Conservation (phyloP, 2,113 vertebrate genomes). For the Orthonyx spaldingii region DNA sequence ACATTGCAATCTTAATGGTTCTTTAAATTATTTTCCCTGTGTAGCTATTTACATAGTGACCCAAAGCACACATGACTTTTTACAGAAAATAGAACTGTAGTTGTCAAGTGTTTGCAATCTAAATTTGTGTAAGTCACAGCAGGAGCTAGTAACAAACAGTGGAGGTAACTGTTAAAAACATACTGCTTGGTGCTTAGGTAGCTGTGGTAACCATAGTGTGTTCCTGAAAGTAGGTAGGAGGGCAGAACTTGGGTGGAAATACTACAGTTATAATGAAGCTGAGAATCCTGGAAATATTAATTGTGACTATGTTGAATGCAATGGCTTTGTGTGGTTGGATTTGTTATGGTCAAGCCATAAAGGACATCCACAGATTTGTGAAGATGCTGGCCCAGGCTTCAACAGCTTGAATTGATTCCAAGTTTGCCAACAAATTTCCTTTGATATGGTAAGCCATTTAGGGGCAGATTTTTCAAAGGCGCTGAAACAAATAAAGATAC, state of each 20-base stretch:
- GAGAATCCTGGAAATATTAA: background rate
- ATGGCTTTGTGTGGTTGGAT: background rate
- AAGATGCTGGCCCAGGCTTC: background rate
- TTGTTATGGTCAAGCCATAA: background rate
- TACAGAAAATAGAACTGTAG: background rate
- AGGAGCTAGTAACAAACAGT: constrained; percentile 42
- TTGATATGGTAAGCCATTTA: background rate
- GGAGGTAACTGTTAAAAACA: constrained; percentile 29
- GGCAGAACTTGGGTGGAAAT: background rate
- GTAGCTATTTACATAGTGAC: background rate
- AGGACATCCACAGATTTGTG: background rate
- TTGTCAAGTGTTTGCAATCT: background rate
- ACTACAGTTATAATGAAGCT: background rate
- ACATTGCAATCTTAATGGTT: background rate
- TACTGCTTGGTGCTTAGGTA: constrained; percentile 8
- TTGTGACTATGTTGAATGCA: background rate
- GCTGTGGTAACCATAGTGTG: constrained; percentile 30
- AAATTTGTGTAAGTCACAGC: constrained; percentile 17
- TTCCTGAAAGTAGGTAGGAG: background rate
- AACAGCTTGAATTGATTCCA: background rate
- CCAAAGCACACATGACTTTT: background rate
- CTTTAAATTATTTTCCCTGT: background rate
- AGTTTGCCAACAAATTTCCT: background rate
- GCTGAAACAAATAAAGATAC: background rate
- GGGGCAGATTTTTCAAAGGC: background rate